Conservation (phyloP, 2,797 vertebrate species). For the Zonotrichia albicollis region DNA sequence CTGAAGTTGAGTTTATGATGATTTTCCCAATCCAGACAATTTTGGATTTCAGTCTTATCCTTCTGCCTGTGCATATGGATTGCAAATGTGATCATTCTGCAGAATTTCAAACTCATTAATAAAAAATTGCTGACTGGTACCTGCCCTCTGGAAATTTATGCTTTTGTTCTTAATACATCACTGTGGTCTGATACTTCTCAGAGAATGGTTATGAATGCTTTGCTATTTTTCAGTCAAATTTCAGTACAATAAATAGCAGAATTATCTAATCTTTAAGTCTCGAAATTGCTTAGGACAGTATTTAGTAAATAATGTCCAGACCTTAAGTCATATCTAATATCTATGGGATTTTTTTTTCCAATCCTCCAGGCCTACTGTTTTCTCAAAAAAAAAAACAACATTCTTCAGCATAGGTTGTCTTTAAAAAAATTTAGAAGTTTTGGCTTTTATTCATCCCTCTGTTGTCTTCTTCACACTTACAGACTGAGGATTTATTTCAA, state of each 20-base stretch:
- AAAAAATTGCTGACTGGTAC: background rate
- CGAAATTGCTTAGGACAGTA: background rate
- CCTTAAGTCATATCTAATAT: background rate
- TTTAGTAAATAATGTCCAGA: background rate
- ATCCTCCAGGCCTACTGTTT: background rate
- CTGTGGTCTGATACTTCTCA: background rate
- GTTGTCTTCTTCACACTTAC: background rate
- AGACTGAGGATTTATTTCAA: background rate
- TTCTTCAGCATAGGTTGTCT: background rate
- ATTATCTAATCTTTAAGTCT: background rate
- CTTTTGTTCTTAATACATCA: background rate
- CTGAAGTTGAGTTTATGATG: background rate
- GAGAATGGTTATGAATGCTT: background rate
- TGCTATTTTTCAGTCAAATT: background rate
- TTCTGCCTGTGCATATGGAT: background rate
- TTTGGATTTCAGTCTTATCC: background rate
- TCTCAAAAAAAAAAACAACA: background rate
- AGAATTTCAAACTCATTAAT: background rate
- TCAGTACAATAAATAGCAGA: background rate
- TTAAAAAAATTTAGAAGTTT: background rate
- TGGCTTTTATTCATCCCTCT: background rate
- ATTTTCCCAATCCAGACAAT: background rate
- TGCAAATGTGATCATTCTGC: background rate
- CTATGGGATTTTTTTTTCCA: rapidly evolving
- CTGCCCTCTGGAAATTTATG: background rate